Percentiles rank a stretch among this genome's conserved stretches.
phyloP scores from a whole-genome alignment of 2,888 invertebrate genomes.

The Oscheius onirici region DNA sequence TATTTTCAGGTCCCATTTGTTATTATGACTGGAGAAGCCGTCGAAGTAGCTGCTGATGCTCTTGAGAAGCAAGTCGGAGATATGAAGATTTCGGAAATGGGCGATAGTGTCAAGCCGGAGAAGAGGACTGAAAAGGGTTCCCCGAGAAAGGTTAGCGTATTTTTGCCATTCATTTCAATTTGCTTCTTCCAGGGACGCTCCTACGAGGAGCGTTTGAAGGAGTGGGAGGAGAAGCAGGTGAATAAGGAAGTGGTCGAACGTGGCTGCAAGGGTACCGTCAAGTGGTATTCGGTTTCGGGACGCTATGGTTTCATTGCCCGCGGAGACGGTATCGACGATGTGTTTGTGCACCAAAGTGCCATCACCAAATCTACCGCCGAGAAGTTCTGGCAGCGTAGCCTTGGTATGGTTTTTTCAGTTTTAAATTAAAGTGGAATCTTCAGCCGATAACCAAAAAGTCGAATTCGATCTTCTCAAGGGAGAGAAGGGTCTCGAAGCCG shows the following conservation, averaged over 20 bases:
- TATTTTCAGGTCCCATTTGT: no score
- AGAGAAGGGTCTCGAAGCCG: slow-evolving; percentile 92
- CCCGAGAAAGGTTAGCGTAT: no score
- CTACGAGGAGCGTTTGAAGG: slow-evolving; percentile 39
- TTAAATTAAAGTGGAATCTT: slow-evolving; percentile 80
- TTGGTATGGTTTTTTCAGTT: no score
- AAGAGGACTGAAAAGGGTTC: no score
- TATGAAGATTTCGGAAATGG: no score
- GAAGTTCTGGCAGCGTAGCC: slow-evolving; percentile 86
- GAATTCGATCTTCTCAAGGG: slow-evolving; percentile 78
- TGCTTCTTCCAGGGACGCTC: background rate
- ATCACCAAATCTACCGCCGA: slow-evolving; percentile 46
- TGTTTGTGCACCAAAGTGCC: slow-evolving; percentile 86
- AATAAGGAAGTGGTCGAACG: slow-evolving; percentile 43
- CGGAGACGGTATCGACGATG: slow-evolving; percentile 97
- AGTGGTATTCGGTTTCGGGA: slow-evolving; percentile 81
- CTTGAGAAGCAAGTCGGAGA: no score
- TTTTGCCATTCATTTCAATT: no score
- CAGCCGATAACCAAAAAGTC: slow-evolving; percentile 73
- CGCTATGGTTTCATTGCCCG: slow-evolving; percentile 98
- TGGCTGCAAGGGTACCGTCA: slow-evolving; percentile 77
- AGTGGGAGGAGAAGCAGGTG: slow-evolving; percentile 58
- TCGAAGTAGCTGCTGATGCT: no score
- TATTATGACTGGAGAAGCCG: no score
- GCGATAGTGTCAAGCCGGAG: no score